Conservation (phyloP, 1,140 invertebrate genomes). For the Drosophila grimshawi region DNA sequence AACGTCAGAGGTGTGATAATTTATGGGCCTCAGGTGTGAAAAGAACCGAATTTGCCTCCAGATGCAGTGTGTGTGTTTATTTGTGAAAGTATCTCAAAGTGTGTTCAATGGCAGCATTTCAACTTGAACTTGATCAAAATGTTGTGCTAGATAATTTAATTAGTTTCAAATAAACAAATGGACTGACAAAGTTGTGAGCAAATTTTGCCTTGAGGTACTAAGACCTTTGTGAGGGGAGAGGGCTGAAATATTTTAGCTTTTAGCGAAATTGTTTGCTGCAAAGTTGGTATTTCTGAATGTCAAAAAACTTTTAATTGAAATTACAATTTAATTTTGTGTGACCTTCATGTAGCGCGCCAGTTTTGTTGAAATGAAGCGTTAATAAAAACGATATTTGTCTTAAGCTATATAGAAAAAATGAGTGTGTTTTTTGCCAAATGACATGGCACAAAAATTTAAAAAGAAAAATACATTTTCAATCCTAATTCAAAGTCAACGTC, state of each 20-base stretch:
- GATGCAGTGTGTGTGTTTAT: slow-evolving; percentile 55
- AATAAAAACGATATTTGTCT: slow-evolving; percentile 41
- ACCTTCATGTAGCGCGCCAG: slow-evolving; percentile 51
- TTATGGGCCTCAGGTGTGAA: slow-evolving; percentile 69
- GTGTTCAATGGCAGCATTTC: slow-evolving; percentile 47
- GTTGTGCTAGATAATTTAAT: slow-evolving; percentile 59
- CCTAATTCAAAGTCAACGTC: slow-evolving; percentile 23
- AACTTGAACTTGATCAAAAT: slow-evolving; percentile 73
- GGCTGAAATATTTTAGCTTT: slow-evolving; percentile 36
- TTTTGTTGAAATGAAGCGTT: slow-evolving; percentile 47
- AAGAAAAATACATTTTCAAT: not conserved
- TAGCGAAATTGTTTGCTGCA: slow-evolving; percentile 49
- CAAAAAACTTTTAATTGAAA: slow-evolving; percentile 49
- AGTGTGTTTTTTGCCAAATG: slow-evolving; percentile 36
- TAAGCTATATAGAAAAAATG: slow-evolving; percentile 23
- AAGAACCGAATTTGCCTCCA: slow-evolving; percentile 27
- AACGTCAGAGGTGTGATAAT: slow-evolving; percentile 49
- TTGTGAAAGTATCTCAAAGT: slow-evolving; percentile 40
- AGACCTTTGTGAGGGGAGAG: not conserved
- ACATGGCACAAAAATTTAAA: slow-evolving; percentile 14
- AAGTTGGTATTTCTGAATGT: slow-evolving; percentile 23
- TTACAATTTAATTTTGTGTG: slow-evolving; percentile 41
- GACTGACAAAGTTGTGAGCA: slow-evolving; percentile 38
- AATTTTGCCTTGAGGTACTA: not conserved
- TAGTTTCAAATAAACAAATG: slow-evolving; percentile 57